Percentiles rank a stretch among this genome's conserved stretches.
Conservation (phyloP, 2,113 vertebrate species). For the Rhinolophus sinicus region DNA sequence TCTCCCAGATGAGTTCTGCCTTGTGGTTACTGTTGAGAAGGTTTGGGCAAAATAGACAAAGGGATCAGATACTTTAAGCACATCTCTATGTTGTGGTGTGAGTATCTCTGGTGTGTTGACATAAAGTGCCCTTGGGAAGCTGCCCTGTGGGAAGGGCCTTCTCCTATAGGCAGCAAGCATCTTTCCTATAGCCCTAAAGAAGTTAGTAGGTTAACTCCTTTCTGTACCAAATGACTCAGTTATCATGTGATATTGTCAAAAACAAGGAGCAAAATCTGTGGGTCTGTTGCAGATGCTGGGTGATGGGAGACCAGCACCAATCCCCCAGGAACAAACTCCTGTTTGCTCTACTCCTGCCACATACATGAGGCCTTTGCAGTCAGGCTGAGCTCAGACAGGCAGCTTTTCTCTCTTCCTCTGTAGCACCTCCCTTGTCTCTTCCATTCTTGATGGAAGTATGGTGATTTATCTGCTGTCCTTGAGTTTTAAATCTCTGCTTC, state of each 20-base stretch:
- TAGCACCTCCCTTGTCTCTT: background rate
- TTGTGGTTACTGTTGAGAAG: background rate
- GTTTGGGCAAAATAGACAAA: background rate
- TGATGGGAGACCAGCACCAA: background rate
- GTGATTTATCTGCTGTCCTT: background rate
- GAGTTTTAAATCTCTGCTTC: constrained; percentile 30
- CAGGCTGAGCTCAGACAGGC: background rate
- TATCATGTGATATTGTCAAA: background rate
- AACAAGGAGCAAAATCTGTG: background rate
- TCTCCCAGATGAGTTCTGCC: background rate
- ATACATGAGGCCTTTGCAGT: background rate
- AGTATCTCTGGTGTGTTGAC: background rate
- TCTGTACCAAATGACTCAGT: background rate
- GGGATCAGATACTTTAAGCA: background rate
- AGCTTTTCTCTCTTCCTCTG: background rate
- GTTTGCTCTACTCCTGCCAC: background rate
- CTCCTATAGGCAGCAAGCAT: background rate
- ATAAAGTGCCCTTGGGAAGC: background rate
- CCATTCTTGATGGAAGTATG: background rate
- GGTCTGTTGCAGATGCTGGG: background rate
- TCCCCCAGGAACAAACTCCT: background rate
- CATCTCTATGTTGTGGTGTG: background rate
- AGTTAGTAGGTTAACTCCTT: background rate
- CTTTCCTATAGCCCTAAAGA: background rate
- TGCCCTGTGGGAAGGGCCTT: background rate